Evolutionary conservation across 1,140 invertebrate genomes (phyloP), one percentile per base, ranked within the genome.

Genomic region (Caerostris darwini): DNA sequence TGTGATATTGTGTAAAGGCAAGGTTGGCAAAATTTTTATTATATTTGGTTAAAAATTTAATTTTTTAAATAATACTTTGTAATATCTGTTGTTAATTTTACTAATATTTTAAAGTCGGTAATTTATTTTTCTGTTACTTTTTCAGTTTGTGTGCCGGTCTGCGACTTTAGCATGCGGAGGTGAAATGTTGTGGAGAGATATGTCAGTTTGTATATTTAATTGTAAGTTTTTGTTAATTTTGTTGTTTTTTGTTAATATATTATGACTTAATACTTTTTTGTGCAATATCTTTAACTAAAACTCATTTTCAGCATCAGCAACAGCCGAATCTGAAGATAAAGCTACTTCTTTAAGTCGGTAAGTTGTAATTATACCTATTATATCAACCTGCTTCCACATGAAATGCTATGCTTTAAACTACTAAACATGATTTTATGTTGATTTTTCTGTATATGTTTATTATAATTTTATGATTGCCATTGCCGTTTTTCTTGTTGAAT

Each of bases 1-100:
- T 64, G 98, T 98, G 5, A 98, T 98, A 95, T 96, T 98, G 82
- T 98, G 97, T 95, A 97, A 97, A 94, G 97, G 97, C 83, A 98
- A 98, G 96, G 94, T 95, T 82, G 58, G 85, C 94, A 50, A 57
- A 57, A 34, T 19, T 83, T 17, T 83, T 57, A 34, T 10, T 57
- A 8, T 57, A 19, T 57, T n/a, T 19, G 14, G 50, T 19, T 59
- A 12, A 58, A n/a, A 85, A 59, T 85, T 57, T 85, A 57, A 85
- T 14, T 71, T 34, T 57, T n/a, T 85, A 77, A 77, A 82, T 54
- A 82, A 14, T 7, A 81, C 6, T 19, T 82, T 50, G 71, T 81
- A 50, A 81, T n/a, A 34, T 50, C 34, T 19, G n/a, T 19, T 54
- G 4, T 14, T 10, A 34, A 81, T 19, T 50, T 34, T 50, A 34